A percentile compares a stretch with the other conserved stretches of the same genome.
Conservation (phyloP, 2,888 invertebrate species). For the Dorcus hopei region DNA sequence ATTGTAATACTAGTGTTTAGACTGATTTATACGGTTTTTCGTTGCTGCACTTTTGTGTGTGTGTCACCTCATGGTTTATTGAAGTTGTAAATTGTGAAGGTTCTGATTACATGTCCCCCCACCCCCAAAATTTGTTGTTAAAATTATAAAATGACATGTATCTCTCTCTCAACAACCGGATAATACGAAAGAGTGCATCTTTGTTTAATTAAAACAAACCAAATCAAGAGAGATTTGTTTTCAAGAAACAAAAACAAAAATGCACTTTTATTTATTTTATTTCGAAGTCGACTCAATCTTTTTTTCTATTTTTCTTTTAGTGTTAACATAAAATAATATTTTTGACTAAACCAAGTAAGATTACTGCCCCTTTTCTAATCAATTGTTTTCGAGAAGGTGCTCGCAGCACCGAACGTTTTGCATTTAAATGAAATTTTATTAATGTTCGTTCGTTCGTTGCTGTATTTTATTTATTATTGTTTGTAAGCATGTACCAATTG, state of each 20-base stretch:
- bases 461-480: not conserved
- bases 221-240: no score
- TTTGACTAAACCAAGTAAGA: no score
- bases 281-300: no score
- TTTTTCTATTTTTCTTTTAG: no score
- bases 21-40: not conserved
- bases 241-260: no score
- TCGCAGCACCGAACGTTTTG: not conserved
- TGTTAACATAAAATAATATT: no score
- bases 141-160: not conserved
- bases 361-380: no score
- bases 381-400: not conserved
- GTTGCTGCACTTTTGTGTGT: slow-evolving; percentile 5
- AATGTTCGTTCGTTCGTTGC: not conserved
- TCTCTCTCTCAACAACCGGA: not conserved
- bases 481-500: not conserved
- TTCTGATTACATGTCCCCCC: slow-evolving; percentile 39
- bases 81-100: slow-evolving; percentile 47
- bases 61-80: slow-evolving; percentile 49
- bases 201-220: no score
- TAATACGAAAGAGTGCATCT: no score
- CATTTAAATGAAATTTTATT: not conserved
- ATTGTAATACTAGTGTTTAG: not conserved
- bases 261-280: no score
- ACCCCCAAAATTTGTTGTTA: not conserved